Percentiles rank a stretch among this genome's conserved stretches.
phyloP scores from a whole-genome alignment of 2,888 invertebrate species.

The Spialia ferax region DNA sequence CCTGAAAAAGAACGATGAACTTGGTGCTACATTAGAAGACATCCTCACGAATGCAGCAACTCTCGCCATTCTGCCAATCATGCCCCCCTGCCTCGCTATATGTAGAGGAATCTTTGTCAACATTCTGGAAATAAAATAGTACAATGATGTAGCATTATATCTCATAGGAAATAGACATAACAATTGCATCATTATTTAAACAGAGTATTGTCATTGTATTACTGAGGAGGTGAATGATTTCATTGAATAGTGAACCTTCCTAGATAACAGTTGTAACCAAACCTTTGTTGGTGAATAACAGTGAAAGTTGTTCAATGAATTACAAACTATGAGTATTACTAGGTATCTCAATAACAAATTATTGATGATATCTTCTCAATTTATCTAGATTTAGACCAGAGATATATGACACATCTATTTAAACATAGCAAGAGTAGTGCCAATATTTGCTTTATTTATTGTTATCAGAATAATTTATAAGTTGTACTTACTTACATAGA shows the following conservation, averaged over 20 bases:
- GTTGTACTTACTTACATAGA: too few species aligned
- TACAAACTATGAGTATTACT: too few species aligned
- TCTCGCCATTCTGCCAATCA: constrained; percentile 42
- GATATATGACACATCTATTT: neutral
- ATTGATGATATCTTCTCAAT: neutral
- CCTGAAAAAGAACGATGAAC: constrained; percentile 73
- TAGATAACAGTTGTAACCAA: neutral
- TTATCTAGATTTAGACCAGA: neutral
- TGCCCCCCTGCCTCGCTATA: constrained; percentile 52
- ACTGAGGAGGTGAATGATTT: neutral
- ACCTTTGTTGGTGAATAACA: neutral
- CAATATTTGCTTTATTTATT: too few species aligned
- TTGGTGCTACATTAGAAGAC: constrained; percentile 57
- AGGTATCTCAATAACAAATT: too few species aligned
- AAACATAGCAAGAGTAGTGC: neutral
- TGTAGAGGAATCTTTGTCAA: constrained; percentile 55
- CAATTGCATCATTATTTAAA: constrained; percentile 38
- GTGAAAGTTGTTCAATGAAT: too few species aligned
- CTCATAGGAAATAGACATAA: constrained; percentile 27
- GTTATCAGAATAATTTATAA: too few species aligned
- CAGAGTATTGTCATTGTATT: neutral
- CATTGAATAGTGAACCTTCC: neutral
- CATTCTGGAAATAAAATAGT: constrained; percentile 58
- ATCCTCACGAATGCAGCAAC: constrained; percentile 47
- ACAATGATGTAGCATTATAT: constrained; percentile 21